Conservation (phyloP, 1,140 invertebrate species). For the Periplaneta americana region DNA sequence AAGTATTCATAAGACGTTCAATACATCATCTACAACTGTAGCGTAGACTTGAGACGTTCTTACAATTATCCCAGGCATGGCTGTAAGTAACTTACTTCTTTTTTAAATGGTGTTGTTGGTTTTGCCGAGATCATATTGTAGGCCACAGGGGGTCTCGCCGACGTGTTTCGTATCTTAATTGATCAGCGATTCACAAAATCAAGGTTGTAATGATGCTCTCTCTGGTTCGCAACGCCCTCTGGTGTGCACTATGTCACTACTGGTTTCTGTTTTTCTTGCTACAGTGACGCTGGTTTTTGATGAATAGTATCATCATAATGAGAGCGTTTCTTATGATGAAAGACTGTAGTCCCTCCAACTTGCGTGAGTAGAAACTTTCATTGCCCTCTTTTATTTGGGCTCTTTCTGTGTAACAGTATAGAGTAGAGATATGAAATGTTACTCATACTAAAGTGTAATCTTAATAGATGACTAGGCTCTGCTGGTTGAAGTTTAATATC, state of each 20-base stretch:
- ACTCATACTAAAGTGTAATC: too few species aligned
- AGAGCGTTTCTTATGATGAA: too few species aligned
- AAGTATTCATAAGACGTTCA: neutral
- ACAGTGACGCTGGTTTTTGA: too few species aligned
- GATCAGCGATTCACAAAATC: neutral
- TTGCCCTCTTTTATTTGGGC: too few species aligned
- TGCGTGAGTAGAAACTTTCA: neutral
- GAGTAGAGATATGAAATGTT: too few species aligned
- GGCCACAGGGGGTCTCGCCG: neutral
- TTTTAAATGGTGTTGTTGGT: neutral
- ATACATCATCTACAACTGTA: too few species aligned
- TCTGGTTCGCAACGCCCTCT: too few species aligned
- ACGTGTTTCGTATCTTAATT: neutral
- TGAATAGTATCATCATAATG: neutral
- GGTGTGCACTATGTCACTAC: neutral
- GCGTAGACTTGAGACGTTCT: neutral
- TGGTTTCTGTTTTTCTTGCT: neutral
- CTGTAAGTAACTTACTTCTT: neutral
- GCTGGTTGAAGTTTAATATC: too few species aligned
- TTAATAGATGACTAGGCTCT: too few species aligned
- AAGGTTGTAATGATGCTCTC: neutral
- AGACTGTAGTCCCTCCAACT: neutral
- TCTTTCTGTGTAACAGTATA: too few species aligned
- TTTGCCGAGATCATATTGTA: neutral
- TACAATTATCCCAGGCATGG: neutral